phyloP scores from a whole-genome alignment of 2,797 vertebrate genomes.

The Phrynocephalus guinanensis region DNA sequence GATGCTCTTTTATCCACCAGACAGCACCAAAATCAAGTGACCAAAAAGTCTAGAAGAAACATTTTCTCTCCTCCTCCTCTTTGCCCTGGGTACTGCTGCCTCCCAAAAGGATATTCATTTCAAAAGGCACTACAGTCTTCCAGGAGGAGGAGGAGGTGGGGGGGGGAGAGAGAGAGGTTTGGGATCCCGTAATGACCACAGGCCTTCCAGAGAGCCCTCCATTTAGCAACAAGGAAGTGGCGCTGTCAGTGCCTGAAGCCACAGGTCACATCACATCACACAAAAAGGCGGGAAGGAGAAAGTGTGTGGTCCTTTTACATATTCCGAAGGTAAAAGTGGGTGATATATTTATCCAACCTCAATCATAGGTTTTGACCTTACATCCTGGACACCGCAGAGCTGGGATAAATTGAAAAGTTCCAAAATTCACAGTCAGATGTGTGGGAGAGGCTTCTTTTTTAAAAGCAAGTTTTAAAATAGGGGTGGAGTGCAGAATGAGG shows the following conservation, averaged over 20 bases:
- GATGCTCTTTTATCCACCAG: neutral
- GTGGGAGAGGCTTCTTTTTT: no score
- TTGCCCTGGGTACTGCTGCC: neutral
- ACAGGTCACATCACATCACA: neutral
- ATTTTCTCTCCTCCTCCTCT: neutral
- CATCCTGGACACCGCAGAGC: no score
- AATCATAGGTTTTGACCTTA: no score
- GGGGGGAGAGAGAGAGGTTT: neutral
- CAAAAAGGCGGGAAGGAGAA: neutral
- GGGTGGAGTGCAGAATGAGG: no score
- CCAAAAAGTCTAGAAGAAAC: no score
- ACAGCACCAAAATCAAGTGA: neutral
- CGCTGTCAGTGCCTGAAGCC: neutral
- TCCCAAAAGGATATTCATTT: neutral
- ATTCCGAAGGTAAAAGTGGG: no score
- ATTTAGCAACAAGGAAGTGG: constrained; percentile 11
- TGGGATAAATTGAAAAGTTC: no score
- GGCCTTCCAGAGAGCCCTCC: neutral
- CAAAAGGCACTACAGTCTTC: neutral
- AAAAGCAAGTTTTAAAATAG: no score
- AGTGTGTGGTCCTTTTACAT: no score
- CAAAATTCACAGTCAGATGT: no score
- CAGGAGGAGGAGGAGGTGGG: neutral
- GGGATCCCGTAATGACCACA: neutral
- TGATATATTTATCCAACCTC: no score